These are phyloP conservation scores for Choreutis nemorana DNA, from an alignment of 2,888 invertebrate species.

Conservation along the genomic window DNA sequence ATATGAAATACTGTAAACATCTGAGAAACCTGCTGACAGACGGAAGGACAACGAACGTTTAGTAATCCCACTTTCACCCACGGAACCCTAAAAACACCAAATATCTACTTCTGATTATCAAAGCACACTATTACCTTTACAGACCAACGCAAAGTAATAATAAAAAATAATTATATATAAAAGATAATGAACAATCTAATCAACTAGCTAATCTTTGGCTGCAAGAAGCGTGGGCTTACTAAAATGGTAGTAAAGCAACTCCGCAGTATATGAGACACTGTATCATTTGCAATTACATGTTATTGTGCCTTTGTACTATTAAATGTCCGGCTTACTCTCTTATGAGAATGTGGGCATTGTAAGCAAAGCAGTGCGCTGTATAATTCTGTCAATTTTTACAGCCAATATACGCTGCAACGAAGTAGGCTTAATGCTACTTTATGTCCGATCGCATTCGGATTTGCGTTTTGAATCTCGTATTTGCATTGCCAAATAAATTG, in stretches of 20 bases:
- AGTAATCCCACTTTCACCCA: too few relatives aligned
- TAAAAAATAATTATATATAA: too few relatives aligned
- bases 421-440: constrained; percentile 4
- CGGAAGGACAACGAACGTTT: too few relatives aligned
- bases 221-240: constrained; percentile 41
- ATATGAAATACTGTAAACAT: too few relatives aligned
- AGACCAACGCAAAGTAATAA: too few relatives aligned
- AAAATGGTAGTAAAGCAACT: constrained; percentile 49
- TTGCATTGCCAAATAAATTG: neutral
- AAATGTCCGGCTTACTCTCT: constrained; percentile 36
- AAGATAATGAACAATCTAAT: too few relatives aligned
- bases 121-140: too few relatives aligned
- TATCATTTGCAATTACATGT: constrained; percentile 66
- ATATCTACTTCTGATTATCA: too few relatives aligned
- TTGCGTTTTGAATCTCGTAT: constrained; percentile 1
- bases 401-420: too few relatives aligned
- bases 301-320: constrained; percentile 60
- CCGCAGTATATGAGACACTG: constrained; percentile 47
- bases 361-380: constrained; percentile 49
- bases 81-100: too few relatives aligned
- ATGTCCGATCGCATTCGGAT: constrained; percentile 3
- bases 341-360: constrained; percentile 52
- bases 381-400: constrained; percentile 47
- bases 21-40: too few relatives aligned
- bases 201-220: too few relatives aligned